These are phyloP conservation scores for Silurus meridionalis DNA, from an alignment of 2,113 vertebrate genomes.

Conservation along the genomic window DNA sequence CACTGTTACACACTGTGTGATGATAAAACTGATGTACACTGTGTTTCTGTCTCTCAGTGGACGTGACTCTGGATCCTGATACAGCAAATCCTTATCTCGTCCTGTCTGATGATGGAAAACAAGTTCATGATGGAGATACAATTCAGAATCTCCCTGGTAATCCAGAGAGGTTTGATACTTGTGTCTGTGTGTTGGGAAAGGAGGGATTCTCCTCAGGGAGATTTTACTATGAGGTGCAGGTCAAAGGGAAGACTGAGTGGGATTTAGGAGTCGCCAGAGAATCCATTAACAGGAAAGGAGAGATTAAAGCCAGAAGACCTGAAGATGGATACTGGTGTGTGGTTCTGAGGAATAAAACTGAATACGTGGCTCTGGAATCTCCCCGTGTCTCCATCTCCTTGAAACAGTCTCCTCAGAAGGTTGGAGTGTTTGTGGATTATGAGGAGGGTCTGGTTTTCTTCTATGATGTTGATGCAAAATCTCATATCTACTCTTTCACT, in stretches of 20 bases:
- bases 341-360: not conserved
- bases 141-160: not conserved
- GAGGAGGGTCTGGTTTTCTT: constrained; percentile 32
- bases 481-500: constrained; percentile 36
- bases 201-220: constrained; percentile 17
- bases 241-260: constrained; percentile 8
- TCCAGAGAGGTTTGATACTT: not conserved
- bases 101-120: constrained; percentile 20
- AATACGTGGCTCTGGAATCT: not conserved
- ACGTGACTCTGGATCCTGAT: not conserved
- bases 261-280: constrained; percentile 11
- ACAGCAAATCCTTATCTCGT: constrained; percentile 14
- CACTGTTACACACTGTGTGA: too few relatives aligned
- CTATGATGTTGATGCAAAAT: constrained; percentile 17
- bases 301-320: not conserved
- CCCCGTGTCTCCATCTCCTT: not conserved
- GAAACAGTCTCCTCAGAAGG: constrained; percentile 7
- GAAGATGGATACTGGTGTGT: not conserved
- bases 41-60: not conserved
- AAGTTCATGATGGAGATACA: not conserved
- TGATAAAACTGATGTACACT: too few relatives aligned
- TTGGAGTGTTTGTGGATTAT: constrained; percentile 39
- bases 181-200: not conserved
- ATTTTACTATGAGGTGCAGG: constrained; percentile 32
- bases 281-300: constrained; percentile 1